Percentiles rank a stretch among this genome's conserved stretches.
phyloP scores from a whole-genome alignment of 2,888 invertebrate species.

The Polietes domitor region DNA sequence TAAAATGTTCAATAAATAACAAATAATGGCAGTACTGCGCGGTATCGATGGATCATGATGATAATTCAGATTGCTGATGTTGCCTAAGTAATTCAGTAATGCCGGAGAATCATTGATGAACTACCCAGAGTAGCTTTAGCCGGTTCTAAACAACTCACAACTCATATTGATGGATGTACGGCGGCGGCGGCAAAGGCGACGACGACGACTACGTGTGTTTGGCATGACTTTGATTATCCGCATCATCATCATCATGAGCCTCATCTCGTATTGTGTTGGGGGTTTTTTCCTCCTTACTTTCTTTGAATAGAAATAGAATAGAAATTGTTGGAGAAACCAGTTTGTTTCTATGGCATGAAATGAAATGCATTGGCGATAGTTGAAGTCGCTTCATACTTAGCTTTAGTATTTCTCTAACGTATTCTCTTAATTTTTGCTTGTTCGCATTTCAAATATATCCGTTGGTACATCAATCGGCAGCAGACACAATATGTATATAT shows the following conservation, averaged over 20 bases:
- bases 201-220: background rate
- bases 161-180: slow-evolving; percentile 2
- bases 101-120: background rate
- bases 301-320: too few species aligned
- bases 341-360: background rate
- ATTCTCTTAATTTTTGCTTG: background rate
- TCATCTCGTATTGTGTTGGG: background rate
- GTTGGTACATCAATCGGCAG: too few species aligned
- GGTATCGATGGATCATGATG: slow-evolving; percentile 8
- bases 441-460: background rate
- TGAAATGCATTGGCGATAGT: background rate
- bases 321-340: background rate
- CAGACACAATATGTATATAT: too few species aligned
- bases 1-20: slow-evolving; percentile 12
- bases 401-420: background rate
- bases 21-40: too few species aligned
- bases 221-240: slow-evolving; percentile 9
- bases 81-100: too few species aligned
- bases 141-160: slow-evolving; percentile 22
- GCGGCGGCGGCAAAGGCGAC: too few species aligned
- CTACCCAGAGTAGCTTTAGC: background rate
- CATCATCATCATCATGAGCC: background rate
- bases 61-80: slow-evolving; percentile 11
- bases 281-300: too few species aligned
- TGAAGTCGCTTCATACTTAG: background rate